Evolutionary conservation across 2,797 vertebrate genomes (phyloP), one percentile per base, ranked within the genome.

Genomic region (Lerista edwardsae): DNA sequence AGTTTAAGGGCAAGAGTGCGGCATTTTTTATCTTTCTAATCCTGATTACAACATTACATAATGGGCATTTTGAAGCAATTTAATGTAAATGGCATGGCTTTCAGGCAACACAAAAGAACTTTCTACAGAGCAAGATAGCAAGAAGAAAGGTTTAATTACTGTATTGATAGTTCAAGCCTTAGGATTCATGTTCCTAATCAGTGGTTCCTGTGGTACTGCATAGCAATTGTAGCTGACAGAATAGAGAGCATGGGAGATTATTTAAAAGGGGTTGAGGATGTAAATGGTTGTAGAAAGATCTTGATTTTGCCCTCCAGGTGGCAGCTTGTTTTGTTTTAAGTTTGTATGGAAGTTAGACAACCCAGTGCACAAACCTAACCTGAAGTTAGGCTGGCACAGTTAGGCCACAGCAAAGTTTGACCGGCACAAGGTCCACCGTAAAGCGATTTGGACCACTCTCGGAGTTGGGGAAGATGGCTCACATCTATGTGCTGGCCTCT

Each of bases 131-230:
- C 6, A 68, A 41, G 62, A 83, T 67, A 57, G 51, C 87, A 91
- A 92, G 72, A 15, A 89, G 86, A 91, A 88, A 86, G 77, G 73
- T 87, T 88, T 91, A 92, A 93, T 95, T 94, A 91, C 80, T 89
- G 47, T 91, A 91, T 93, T 90, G 88, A 92, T 0, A 3, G 81
- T 88, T 93, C 91, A 91, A 91, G 86, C 75, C 87, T 88, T 88
- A 86, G 86, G 85, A 89, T 92, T 88, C 86, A 76, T 86, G 87
- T 82, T 91, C 90, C 87, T 61, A 91, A 93, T 94, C 91, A 93
- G 91, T 91, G 89, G 89, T 91, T 93, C 91, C 91, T 91, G 89
- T 79, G 88, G 88, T 86, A 88, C 80, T 85, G 62, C 81, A 57
- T 86, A 1, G 77, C 90, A 94, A 86, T 94, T 91, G 83, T 79